A percentile compares a stretch with the other conserved stretches of the same genome.
Conservation (phyloP, 1,140 invertebrate species). For the Bombus pascuorum region DNA sequence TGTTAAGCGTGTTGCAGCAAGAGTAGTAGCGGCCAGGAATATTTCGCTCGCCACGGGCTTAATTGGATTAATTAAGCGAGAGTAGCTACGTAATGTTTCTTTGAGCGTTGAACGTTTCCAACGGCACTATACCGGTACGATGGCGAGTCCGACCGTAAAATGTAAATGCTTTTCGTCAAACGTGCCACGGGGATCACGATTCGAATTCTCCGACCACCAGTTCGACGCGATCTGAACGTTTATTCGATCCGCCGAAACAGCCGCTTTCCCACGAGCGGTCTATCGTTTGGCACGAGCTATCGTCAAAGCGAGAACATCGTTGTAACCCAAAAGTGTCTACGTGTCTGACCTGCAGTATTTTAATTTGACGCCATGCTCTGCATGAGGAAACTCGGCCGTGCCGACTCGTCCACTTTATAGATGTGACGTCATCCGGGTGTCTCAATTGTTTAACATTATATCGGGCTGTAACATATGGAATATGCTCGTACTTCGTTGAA, state of each 20-base stretch:
- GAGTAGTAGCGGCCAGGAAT: background rate
- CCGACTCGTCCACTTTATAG: too few species aligned
- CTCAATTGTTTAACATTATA: too few species aligned
- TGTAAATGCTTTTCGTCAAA: conserved; percentile 54
- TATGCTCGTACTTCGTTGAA: too few species aligned
- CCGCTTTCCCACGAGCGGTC: conserved; percentile 45
- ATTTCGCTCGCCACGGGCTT: conserved; percentile 1
- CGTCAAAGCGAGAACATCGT: background rate
- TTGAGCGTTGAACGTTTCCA: conserved; percentile 15
- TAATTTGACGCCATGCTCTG: background rate
- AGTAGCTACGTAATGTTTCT: conserved; percentile 19
- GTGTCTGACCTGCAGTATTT: background rate
- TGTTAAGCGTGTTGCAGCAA: background rate
- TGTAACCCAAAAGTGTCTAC: background rate
- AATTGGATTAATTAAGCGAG: conserved; percentile 37
- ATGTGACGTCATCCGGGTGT: too few species aligned
- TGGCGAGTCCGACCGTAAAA: conserved; percentile 18
- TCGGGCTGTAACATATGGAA: too few species aligned
- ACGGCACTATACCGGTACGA: background rate
- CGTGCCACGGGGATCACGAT: conserved; percentile 35
- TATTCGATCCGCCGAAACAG: conserved; percentile 25
- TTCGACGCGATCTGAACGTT: conserved; percentile 28
- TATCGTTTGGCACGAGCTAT: conserved; percentile 25
- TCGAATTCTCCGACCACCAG: conserved; percentile 42
- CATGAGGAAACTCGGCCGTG: background rate